Base-by-base conservation (phyloP, 2,888 invertebrate genomes). In the Phymatocera aterrima region DNA sequence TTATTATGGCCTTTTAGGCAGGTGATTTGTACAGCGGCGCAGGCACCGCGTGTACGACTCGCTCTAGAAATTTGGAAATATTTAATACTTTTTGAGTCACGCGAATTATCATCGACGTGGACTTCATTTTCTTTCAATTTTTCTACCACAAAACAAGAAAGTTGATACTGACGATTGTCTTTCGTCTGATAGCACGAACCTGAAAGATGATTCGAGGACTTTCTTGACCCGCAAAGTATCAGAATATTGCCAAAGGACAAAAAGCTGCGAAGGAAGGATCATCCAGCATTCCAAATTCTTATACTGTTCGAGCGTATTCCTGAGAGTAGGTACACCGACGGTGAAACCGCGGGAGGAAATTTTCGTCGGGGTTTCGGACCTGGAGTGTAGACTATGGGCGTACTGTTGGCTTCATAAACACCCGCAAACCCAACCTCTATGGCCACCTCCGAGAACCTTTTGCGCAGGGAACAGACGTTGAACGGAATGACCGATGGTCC, bases 351-450 rank as follows among this genome's bases (percentile, higher is more conserved):
- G 18, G n/a, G n/a, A 24, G 31, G 43, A 34, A 24, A 72, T 72
- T 51, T 28, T 72, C 4, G 51, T 48, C 31, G 34, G 43, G 60
- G 60, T 74, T 37, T 70, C 31, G 74, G 74, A 48, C 12, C 28
- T 24, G 34, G 72, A 78, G 46, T 46, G 43, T 34, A 74, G 61
- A n/a, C 46, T 82, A 82, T 83, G 86, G 87, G 86, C 85, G 86
- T 86, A 83, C 79, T 85, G 83, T 85, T 86, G 85, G 83, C 78
- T 84, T 83, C 83, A 86, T 87, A 88, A 88, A 86, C 86, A 86
- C 84, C 85, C 85, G 84, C 87, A 86, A 86, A 60, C 54, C 79
- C 70, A 65, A 48, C 80, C 78, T 65, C 78, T 83, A 82, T 78
- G 72, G 80, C 78, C 72, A 77, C 81, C 79, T 82, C 51, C 78